Percentiles rank a stretch among this genome's conserved stretches.
Evolutionary conservation across 1,140 invertebrate species (phyloP).

Genomic region (Zelostemma sp.): DNA sequence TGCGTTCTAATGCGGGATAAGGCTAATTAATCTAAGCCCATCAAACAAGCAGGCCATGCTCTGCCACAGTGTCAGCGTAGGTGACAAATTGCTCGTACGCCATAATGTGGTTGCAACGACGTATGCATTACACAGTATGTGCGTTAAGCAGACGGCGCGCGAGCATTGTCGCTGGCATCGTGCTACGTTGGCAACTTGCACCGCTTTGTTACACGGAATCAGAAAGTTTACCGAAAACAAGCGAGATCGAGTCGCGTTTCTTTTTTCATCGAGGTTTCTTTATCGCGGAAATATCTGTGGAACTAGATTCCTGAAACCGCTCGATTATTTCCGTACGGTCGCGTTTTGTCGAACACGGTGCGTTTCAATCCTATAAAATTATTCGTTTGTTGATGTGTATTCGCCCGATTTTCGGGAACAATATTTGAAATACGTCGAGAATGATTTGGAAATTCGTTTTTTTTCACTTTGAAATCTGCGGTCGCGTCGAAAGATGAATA

Average conservation of each 20-base stretch:
- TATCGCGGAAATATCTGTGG: too few species aligned
- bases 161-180: constrained; percentile 23
- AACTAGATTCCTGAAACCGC: constrained; percentile 33
- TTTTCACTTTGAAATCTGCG: too few species aligned
- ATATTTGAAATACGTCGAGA: background rate
- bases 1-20: constrained; percentile 41
- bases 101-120: constrained; percentile 49
- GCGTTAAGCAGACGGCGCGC: constrained; percentile 38
- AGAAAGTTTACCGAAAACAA: background rate
- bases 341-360: constrained; percentile 42
- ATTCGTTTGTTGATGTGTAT: constrained; percentile 31
- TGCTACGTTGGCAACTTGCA: constrained; percentile 45
- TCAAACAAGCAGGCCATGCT: constrained; percentile 45
- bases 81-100: constrained; percentile 49
- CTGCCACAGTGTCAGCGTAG: constrained; percentile 43
- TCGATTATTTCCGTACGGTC: constrained; percentile 46
- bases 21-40: constrained; percentile 49
- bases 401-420: constrained; percentile 14
- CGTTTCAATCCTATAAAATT: constrained; percentile 48
- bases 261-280: too few species aligned
- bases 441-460: too few species aligned
- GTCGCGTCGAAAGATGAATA: too few species aligned
- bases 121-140: constrained; percentile 48
- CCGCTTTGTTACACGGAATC: constrained; percentile 32
- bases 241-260: background rate